These are phyloP conservation scores for Scaptodrosophila latifasciaeformis DNA, from an alignment of 2,888 invertebrate species.

Conservation along the genomic window DNA sequence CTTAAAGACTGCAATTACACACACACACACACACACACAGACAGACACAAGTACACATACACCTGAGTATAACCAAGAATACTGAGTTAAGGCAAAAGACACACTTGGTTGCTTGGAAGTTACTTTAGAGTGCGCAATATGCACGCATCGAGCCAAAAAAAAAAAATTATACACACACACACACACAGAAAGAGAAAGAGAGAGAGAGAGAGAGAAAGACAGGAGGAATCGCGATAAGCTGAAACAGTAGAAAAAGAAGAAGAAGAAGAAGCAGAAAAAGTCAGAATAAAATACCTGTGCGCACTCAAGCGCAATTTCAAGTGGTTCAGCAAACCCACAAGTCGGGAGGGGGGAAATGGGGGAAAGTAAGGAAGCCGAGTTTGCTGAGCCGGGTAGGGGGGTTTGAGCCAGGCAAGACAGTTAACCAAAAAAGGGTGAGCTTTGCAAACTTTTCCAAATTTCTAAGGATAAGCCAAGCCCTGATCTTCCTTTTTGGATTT, in stretches of 20 bases:
- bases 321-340: slow-evolving; percentile 1
- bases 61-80: neutral
- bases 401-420: too few relatives aligned
- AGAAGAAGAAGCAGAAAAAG: too few relatives aligned
- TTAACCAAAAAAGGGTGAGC: too few relatives aligned
- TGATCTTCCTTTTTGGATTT: too few relatives aligned
- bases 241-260: too few relatives aligned
- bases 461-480: too few relatives aligned
- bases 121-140: neutral
- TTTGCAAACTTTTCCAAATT: too few relatives aligned
- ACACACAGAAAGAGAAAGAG: too few relatives aligned
- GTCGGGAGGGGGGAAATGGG: neutral
- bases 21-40: slow-evolving; percentile 25
- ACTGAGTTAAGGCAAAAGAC: neutral
- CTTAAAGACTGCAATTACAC: slow-evolving; percentile 65
- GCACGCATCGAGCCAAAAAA: slow-evolving; percentile 26
- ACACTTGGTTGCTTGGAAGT: neutral
- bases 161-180: too few relatives aligned
- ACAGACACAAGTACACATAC: neutral
- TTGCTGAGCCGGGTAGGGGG: too few relatives aligned
- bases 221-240: too few relatives aligned
- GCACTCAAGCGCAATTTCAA: slow-evolving; percentile 52
- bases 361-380: neutral
- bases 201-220: too few relatives aligned
- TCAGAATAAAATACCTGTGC: slow-evolving; percentile 32